Conservation (phyloP, 2,888 invertebrate species). For the Stenodema calcarata region DNA sequence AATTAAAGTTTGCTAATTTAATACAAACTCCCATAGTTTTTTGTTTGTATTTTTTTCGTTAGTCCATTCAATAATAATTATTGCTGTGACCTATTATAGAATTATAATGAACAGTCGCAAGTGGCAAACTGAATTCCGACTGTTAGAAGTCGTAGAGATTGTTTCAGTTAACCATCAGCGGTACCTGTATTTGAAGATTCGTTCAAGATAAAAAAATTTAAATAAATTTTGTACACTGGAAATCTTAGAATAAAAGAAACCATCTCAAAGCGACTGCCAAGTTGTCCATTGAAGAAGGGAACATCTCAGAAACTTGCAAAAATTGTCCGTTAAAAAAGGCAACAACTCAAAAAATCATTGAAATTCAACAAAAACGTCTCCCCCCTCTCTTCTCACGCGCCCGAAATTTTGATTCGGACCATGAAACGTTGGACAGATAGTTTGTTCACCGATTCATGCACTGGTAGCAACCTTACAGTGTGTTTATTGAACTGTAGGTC, state of each 20-base stretch:
- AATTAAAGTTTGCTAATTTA: no score
- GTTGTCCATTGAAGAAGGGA: background rate
- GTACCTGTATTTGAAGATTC: background rate
- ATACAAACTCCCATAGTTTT: no score
- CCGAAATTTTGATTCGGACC: background rate
- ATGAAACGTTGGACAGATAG: constrained; percentile 9
- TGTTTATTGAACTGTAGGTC: background rate
- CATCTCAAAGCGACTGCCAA: background rate
- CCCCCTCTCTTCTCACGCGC: background rate
- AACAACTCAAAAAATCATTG: no score
- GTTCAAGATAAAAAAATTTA: background rate
- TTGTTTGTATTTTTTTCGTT: no score
- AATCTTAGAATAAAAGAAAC: background rate
- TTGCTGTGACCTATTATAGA: no score
- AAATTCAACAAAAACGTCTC: background rate
- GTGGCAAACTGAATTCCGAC: no score
- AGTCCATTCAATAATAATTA: no score
- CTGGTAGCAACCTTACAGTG: background rate
- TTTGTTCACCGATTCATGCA: background rate
- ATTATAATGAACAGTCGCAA: no score
- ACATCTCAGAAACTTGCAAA: background rate
- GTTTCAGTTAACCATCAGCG: background rate
- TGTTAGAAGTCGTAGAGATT: background rate
- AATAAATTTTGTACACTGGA: background rate
- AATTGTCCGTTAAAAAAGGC: background rate